A percentile compares a stretch with the other conserved stretches of the same genome.
Conservation (phyloP, 1,140 invertebrate genomes). For the Drosophila ambigua region DNA sequence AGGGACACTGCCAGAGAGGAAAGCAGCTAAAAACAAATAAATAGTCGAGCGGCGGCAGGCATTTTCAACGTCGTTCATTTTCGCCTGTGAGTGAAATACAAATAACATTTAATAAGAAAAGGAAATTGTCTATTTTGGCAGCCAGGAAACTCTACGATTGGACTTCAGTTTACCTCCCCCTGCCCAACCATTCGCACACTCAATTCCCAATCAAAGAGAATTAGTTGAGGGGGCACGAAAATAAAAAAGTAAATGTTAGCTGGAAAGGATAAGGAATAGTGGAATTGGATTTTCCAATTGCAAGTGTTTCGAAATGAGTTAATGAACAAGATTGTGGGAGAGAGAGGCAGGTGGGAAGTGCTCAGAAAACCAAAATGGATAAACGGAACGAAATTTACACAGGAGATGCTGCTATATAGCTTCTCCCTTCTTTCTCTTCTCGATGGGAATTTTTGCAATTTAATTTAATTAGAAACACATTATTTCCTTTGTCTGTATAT, state of each 20-base stretch:
- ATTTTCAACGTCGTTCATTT: conserved; percentile 33
- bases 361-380: neutral
- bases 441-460: too few species aligned
- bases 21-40: conserved; percentile 68
- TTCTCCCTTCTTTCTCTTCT: too few species aligned
- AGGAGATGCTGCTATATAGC: too few species aligned
- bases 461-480: too few species aligned
- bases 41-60: conserved; percentile 69
- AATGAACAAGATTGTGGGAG: neutral
- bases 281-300: conserved; percentile 21
- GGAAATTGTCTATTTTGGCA: conserved; percentile 79
- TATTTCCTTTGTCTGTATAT: too few species aligned
- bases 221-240: conserved; percentile 50
- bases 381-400: too few species aligned
- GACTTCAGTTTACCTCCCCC: conserved; percentile 19
- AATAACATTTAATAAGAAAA: conserved; percentile 82
- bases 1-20: neutral
- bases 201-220: conserved; percentile 67
- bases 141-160: conserved; percentile 36
- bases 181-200: neutral
- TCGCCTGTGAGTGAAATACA: conserved; percentile 76
- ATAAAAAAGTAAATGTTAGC: conserved; percentile 4
- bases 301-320: conserved; percentile 56
- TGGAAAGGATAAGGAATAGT: conserved; percentile 22
- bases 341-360: conserved; percentile 19